Conservation (phyloP, 2,797 vertebrate genomes). For the Chromis chromis region DNA sequence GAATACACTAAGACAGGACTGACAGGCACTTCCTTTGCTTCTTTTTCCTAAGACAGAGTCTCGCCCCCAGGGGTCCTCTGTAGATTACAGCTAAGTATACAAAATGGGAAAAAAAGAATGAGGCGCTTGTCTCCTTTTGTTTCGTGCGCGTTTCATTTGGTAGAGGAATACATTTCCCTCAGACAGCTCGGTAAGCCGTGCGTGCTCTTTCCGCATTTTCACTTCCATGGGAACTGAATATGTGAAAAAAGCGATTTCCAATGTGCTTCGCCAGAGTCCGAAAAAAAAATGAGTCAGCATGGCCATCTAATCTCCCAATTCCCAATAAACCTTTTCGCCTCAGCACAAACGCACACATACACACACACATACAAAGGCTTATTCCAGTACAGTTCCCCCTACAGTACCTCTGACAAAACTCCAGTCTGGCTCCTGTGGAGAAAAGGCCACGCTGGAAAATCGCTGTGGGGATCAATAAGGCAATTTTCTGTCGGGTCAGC, state of each 20-base stretch:
- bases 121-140: slow-evolving; percentile 3
- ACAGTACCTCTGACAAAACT: slow-evolving; percentile 48
- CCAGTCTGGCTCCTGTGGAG: slow-evolving; percentile 42
- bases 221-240: slow-evolving; percentile 43
- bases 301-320: slow-evolving; percentile 58
- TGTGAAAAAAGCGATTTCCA: slow-evolving; percentile 53
- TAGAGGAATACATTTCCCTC: slow-evolving; percentile 23
- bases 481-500: slow-evolving; percentile 78
- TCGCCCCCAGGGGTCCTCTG: slow-evolving; percentile 42
- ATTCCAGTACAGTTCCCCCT: slow-evolving; percentile 28
- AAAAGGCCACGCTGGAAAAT: slow-evolving; percentile 62
- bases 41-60: slow-evolving; percentile 20
- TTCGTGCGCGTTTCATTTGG: slow-evolving; percentile 26
- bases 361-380: slow-evolving; percentile 8
- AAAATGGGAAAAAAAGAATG: slow-evolving; percentile 20
- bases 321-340: slow-evolving; percentile 33
- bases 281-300: slow-evolving; percentile 62
- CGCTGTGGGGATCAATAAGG: slow-evolving; percentile 77
- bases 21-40: slow-evolving; percentile 35
- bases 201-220: slow-evolving; percentile 26
- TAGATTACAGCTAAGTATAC: slow-evolving; percentile 57
- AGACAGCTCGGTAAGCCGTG: slow-evolving; percentile 25
- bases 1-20: slow-evolving; percentile 25
- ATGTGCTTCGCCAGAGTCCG: slow-evolving; percentile 34
- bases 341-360: slow-evolving; percentile 25